Percentiles rank a stretch among this genome's conserved stretches.
These are phyloP conservation scores for Oxycera nigricornis DNA, from an alignment of 2,888 invertebrate genomes.

Conservation along the genomic window DNA sequence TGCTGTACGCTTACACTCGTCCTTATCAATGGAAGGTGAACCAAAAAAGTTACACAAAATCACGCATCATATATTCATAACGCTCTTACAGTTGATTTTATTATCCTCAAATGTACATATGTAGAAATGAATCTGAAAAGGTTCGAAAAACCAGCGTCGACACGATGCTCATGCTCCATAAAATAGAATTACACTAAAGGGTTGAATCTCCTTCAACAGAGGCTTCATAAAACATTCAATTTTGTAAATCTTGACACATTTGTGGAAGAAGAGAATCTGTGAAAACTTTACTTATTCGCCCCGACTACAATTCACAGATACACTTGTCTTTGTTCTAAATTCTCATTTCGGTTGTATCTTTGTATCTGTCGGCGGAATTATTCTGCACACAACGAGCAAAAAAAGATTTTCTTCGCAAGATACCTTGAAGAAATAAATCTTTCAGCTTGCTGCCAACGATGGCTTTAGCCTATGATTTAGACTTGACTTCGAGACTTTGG, in stretches of 20 bases:
- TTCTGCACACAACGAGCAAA: neutral
- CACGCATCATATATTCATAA: neutral
- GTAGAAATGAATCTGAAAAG: neutral
- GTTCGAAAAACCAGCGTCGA: neutral
- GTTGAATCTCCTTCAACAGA: neutral
- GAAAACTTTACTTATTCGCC: constrained; percentile 13
- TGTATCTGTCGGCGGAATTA: neutral
- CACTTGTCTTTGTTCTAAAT: neutral
- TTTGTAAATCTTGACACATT: constrained; percentile 36
- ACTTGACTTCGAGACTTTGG: no score
- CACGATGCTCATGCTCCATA: constrained; percentile 6
- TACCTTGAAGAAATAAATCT: constrained; percentile 20
- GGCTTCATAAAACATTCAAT: constrained; percentile 18
- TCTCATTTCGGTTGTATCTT: neutral
- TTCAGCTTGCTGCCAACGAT: constrained; percentile 11
- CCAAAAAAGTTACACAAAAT: no score
- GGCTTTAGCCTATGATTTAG: no score
- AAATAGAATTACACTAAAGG: constrained; percentile 15
- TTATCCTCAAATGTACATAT: neutral
- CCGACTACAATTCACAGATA: neutral
- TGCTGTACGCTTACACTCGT: no score
- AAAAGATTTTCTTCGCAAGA: constrained; percentile 1
- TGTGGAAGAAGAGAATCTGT: neutral
- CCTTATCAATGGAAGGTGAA: neutral
- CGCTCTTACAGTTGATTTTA: neutral